A percentile compares a stretch with the other conserved stretches of the same genome.
These are phyloP conservation scores for Drosophila paulistorum DNA, from an alignment of 1,140 invertebrate genomes.

Conservation along the genomic window DNA sequence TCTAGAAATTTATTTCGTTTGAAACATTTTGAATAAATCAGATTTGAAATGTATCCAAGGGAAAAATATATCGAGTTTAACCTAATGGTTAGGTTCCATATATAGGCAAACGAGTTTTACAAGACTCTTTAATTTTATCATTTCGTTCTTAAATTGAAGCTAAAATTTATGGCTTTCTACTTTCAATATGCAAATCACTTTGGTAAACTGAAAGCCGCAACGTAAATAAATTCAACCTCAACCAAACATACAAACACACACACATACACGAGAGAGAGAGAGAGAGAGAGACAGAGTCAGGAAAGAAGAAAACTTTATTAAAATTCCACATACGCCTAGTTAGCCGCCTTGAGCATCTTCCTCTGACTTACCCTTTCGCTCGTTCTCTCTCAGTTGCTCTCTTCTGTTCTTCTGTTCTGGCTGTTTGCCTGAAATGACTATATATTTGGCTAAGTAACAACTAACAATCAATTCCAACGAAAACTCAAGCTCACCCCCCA, in stretches of 20 bases:
- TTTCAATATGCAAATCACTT: slow-evolving; percentile 45
- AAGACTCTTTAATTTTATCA: background rate
- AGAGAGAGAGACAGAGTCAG: background rate
- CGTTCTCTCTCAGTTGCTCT: background rate
- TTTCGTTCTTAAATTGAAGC: background rate
- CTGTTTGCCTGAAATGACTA: slow-evolving; percentile 8
- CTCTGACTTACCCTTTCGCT: background rate
- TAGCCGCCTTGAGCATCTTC: slow-evolving; percentile 20
- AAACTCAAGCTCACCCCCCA: background rate
- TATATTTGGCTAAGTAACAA: slow-evolving; percentile 22
- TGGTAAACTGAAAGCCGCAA: slow-evolving; percentile 20
- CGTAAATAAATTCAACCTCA: slow-evolving; percentile 29
- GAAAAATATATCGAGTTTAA: too few species aligned
- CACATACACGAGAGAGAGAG: background rate
- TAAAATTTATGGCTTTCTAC: slow-evolving; percentile 9
- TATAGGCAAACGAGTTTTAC: too few species aligned
- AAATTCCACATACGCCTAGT: slow-evolving; percentile 49
- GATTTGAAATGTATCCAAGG: too few species aligned
- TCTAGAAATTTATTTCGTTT: too few species aligned
- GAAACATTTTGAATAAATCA: too few species aligned
- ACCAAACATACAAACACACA: slow-evolving; percentile 6
- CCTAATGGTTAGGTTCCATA: too few species aligned
- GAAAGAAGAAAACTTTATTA: slow-evolving; percentile 19
- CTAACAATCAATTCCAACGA: slow-evolving; percentile 19
- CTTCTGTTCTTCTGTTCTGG: background rate